phyloP scores from a whole-genome alignment of 2,113 vertebrate genomes.

The Pachypanchax playfairii region DNA sequence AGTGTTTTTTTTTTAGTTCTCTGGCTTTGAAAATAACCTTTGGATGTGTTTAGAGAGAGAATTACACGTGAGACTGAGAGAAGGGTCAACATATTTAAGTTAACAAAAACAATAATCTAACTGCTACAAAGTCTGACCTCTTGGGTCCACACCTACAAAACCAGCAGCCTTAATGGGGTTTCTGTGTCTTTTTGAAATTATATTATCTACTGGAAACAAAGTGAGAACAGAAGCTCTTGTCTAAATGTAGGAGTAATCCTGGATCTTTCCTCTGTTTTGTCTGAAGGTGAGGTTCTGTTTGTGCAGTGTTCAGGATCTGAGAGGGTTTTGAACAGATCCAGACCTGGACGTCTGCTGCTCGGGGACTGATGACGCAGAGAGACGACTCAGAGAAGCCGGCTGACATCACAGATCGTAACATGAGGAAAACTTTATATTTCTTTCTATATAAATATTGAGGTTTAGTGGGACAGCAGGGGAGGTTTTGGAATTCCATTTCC shows the following conservation, averaged over 20 bases:
- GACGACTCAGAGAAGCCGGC: slow-evolving; percentile 2
- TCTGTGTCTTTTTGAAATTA: slow-evolving; percentile 7
- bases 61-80: neutral
- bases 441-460: slow-evolving; percentile 61
- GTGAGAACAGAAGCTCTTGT: slow-evolving; percentile 17
- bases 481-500: slow-evolving; percentile 16
- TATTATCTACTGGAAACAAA: slow-evolving; percentile 29
- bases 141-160: neutral
- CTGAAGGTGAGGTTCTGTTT: slow-evolving; percentile 37
- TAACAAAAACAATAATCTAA: neutral
- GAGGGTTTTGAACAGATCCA: slow-evolving; percentile 36
- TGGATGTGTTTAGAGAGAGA: neutral
- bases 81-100: neutral
- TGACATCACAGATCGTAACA: slow-evolving; percentile 55
- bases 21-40: neutral
- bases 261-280: slow-evolving; percentile 59
- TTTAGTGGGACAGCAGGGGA: slow-evolving; percentile 22
- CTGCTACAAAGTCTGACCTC: neutral
- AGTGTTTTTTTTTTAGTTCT: no score
- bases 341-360: neutral
- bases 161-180: slow-evolving; percentile 11
- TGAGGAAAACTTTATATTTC: slow-evolving; percentile 49
- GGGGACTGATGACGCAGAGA: slow-evolving; percentile 62
- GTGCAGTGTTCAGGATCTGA: slow-evolving; percentile 34
- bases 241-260: slow-evolving; percentile 8